phyloP scores from a whole-genome alignment of 1,140 invertebrate genomes.

The Bombus pyrosoma region DNA sequence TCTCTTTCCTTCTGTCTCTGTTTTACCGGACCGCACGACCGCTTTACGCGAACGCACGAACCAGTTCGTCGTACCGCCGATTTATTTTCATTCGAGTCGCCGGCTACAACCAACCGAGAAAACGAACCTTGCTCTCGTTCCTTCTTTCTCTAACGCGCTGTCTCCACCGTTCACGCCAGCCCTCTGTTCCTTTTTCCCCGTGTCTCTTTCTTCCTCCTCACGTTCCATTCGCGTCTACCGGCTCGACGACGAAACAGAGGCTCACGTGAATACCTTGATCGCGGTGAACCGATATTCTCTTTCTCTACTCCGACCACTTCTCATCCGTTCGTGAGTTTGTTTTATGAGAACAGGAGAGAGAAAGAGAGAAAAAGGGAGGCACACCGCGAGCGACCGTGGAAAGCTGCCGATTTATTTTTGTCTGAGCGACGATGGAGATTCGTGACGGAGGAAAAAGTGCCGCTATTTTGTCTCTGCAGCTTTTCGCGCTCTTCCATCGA shows the following conservation, averaged over 20 bases:
- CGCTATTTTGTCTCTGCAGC: conserved; percentile 1
- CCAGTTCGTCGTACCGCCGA: conserved; percentile 74
- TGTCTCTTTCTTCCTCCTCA: conserved; percentile 46
- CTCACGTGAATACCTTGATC: conserved; percentile 57
- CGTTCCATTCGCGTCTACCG: conserved; percentile 57
- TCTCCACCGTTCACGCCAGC: conserved; percentile 28
- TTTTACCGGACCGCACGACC: conserved; percentile 54
- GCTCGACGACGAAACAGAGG: conserved; percentile 48
- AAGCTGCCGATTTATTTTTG: conserved; percentile 51
- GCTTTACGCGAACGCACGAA: conserved; percentile 74
- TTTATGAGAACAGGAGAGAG: conserved; percentile 4
- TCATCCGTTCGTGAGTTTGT: conserved; percentile 17
- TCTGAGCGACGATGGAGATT: neutral
- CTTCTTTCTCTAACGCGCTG: conserved; percentile 1
- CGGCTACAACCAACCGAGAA: conserved; percentile 61
- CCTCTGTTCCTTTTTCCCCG: conserved; percentile 39
- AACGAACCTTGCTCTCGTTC: conserved; percentile 55
- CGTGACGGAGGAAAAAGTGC: conserved; percentile 13
- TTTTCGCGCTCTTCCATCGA: conserved; percentile 24
- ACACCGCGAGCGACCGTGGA: neutral
- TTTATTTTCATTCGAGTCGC: conserved; percentile 79
- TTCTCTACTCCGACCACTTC: neutral
- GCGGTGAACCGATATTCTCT: conserved; percentile 43
- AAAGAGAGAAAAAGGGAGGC: neutral
- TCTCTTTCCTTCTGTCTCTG: conserved; percentile 14